Percentiles rank a stretch among this genome's conserved stretches.
Evolutionary conservation across 1,140 invertebrate genomes (phyloP).

Genomic region (Bombus confusus): DNA sequence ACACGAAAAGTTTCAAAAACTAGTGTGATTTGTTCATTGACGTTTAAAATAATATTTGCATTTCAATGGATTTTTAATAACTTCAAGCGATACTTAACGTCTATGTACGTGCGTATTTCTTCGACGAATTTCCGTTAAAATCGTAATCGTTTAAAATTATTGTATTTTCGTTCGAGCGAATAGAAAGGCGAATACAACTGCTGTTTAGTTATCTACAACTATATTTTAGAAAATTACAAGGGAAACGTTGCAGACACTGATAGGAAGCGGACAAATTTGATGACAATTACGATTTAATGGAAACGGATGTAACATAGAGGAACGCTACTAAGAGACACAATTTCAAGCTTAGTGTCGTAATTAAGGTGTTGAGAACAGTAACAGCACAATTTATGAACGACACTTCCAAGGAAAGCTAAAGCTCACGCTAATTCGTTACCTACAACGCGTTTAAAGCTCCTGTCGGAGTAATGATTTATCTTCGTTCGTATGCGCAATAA

Average conservation of each 20-base stretch:
- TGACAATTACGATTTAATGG: background rate
- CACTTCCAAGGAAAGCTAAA: background rate
- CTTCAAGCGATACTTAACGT: no score
- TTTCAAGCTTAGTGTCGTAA: constrained; percentile 16
- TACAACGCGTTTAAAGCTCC: background rate
- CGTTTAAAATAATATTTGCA: no score
- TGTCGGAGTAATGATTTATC: constrained; percentile 1
- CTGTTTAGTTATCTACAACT: no score
- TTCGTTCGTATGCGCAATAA: background rate
- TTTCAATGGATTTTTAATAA: no score
- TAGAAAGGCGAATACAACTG: no score
- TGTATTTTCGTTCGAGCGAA: no score
- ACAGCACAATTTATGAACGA: constrained; percentile 31
- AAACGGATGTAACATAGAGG: background rate
- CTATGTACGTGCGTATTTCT: no score
- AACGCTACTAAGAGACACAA: background rate
- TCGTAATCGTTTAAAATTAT: no score
- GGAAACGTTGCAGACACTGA: background rate
- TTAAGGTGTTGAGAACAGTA: constrained; percentile 14
- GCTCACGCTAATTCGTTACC: constrained; percentile 18
- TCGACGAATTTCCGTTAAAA: no score
- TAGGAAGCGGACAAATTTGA: background rate
- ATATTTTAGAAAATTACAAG: background rate
- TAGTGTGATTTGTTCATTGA: no score
- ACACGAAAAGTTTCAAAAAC: fast-evolving